A percentile compares a stretch with the other conserved stretches of the same genome.
phyloP scores from a whole-genome alignment of 35 echinoderm and acorn worm genomes.

The Eucidaris tribuloides region DNA sequence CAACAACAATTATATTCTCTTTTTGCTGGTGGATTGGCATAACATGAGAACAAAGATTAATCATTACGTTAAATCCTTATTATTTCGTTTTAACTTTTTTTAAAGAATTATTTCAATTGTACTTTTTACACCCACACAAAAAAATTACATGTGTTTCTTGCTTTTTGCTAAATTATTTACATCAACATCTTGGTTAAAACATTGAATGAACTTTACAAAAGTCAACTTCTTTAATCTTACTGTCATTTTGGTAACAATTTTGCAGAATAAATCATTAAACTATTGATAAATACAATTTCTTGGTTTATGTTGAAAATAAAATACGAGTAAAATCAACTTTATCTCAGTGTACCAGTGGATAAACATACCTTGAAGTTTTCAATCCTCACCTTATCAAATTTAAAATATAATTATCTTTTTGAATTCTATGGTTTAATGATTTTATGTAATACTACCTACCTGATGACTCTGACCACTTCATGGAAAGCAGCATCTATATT shows the following conservation, averaged over 20 bases:
- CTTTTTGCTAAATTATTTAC: not conserved
- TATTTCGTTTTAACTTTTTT: not conserved
- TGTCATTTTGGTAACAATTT: not conserved
- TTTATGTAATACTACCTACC: conserved; percentile 42
- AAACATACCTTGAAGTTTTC: not conserved
- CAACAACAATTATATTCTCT: not conserved
- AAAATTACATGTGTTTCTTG: not conserved
- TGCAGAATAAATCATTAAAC: not conserved
- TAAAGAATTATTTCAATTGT: not conserved
- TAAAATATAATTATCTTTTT: not conserved
- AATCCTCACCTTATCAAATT: not conserved
- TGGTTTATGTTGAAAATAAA: not conserved
- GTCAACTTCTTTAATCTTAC: not conserved
- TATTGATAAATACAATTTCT: not conserved
- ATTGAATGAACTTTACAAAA: not conserved
- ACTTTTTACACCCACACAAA: not conserved
- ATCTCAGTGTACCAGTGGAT: not conserved
- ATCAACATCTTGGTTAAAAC: not conserved
- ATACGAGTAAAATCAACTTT: not conserved
- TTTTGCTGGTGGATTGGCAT: not conserved
- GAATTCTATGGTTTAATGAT: not conserved
- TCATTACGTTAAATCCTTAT: not conserved
- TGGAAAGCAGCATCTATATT: conserved; percentile 99
- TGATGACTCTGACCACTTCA: conserved; percentile 96
- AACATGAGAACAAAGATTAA: not conserved